Percentiles rank a stretch among this genome's conserved stretches.
Conservation (phyloP, 2,113 vertebrate genomes). For the Nothoprocta pentlandii region DNA sequence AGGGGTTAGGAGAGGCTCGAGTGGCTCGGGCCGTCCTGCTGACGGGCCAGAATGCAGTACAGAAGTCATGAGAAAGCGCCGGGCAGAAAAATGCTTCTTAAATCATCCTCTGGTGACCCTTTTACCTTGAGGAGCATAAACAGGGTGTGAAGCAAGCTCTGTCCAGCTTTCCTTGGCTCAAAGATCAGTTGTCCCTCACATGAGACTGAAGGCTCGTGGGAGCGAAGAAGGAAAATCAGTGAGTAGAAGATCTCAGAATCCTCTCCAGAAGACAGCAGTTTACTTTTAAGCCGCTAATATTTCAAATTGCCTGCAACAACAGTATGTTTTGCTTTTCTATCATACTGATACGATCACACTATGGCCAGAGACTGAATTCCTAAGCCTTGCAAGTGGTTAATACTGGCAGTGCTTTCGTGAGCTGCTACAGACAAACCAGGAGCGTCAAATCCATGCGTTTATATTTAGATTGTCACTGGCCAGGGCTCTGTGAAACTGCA, state of each 20-base stretch:
- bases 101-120: not conserved
- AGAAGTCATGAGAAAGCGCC: not conserved
- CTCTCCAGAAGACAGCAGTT: not conserved
- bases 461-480: not conserved
- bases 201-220: not conserved
- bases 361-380: not conserved
- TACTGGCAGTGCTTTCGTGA: not conserved
- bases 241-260: not conserved
- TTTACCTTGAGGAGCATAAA: not conserved
- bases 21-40: not conserved
- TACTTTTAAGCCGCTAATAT: not conserved
- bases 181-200: not conserved
- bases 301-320: not conserved
- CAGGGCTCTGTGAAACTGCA: not conserved
- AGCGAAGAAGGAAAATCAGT: not conserved
- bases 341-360: not conserved
- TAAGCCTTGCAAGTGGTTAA: not conserved
- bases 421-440: not conserved
- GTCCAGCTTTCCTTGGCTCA: not conserved
- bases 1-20: not conserved
- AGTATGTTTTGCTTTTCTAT: not conserved
- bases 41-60: not conserved
- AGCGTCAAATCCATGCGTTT: rapidly evolving
- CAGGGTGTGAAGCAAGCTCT: not conserved
- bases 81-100: not conserved